These are phyloP conservation scores for Heterocephalus glaber DNA, from an alignment of 2,113 vertebrate species.

Conservation along the genomic window DNA sequence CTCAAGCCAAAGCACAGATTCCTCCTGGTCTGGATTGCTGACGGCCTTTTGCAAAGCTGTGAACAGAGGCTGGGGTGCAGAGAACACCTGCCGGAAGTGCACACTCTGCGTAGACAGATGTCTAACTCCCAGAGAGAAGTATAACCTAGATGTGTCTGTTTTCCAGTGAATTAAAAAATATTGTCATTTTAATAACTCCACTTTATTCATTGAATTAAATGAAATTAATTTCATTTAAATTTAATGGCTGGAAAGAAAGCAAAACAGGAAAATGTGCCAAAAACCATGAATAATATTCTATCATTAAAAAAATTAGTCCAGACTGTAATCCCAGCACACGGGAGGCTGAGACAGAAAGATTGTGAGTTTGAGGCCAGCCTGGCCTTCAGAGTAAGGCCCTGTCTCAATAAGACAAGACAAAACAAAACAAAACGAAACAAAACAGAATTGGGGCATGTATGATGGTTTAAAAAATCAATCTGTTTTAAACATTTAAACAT, in stretches of 20 bases:
- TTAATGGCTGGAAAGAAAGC: not conserved
- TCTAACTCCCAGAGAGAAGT: not conserved
- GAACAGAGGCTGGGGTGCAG: not conserved
- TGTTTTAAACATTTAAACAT: constrained; percentile 25
- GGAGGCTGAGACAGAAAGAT: not conserved
- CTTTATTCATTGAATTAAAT: not conserved
- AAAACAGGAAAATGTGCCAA: not conserved
- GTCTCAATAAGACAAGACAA: not conserved
- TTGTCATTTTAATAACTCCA: not conserved
- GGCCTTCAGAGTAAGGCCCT: too few relatives aligned
- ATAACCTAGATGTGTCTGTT: not conserved
- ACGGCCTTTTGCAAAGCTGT: not conserved
- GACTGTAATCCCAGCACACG: not conserved
- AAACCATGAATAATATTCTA: not conserved
- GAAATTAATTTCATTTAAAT: not conserved
- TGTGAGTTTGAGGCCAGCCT: not conserved
- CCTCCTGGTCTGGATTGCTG: not conserved
- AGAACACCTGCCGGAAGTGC: not conserved
- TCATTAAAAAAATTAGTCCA: not conserved
- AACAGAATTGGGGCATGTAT: not conserved
- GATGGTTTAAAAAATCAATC: not conserved
- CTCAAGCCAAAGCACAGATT: not conserved
- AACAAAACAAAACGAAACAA: not conserved
- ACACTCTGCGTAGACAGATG: not conserved
- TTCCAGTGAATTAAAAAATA: not conserved